Conservation (phyloP, 2,113 vertebrate species). For the Microcebus ravelobensis region DNA sequence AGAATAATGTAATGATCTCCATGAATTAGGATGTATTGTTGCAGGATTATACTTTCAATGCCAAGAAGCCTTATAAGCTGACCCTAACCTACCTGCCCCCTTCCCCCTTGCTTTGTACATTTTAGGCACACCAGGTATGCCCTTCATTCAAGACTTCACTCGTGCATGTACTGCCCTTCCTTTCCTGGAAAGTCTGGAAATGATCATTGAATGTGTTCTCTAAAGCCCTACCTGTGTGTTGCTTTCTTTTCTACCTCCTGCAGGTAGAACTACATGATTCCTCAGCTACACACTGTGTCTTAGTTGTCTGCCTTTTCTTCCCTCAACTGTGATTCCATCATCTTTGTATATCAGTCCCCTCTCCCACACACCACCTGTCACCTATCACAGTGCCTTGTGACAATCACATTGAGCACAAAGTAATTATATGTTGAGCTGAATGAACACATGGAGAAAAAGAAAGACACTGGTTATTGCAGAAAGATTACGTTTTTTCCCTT, state of each 20-base stretch:
- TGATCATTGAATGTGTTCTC: background rate
- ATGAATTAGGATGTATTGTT: background rate
- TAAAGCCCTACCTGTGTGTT: accelerated
- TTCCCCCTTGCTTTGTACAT: too few species aligned
- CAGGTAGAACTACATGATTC: too few species aligned
- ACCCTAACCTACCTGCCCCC: background rate
- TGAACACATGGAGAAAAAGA: background rate
- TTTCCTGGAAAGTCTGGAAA: background rate
- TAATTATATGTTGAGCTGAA: background rate
- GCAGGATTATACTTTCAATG: background rate
- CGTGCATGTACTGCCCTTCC: accelerated
- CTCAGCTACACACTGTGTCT: background rate
- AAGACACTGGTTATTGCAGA: background rate
- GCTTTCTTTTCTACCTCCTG: background rate
- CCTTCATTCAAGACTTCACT: background rate
- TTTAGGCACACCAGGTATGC: background rate
- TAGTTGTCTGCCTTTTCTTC: background rate
- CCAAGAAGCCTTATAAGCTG: background rate
- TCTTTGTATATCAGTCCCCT: background rate
- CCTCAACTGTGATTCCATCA: background rate
- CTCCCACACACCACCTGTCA: background rate
- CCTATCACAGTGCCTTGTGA: background rate
- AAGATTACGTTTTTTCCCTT: background rate
- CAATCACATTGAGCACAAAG: background rate
- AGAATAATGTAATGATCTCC: background rate